These are phyloP conservation scores for Platysternon megacephalum DNA, from an alignment of 2,113 vertebrate genomes.

Conservation along the genomic window DNA sequence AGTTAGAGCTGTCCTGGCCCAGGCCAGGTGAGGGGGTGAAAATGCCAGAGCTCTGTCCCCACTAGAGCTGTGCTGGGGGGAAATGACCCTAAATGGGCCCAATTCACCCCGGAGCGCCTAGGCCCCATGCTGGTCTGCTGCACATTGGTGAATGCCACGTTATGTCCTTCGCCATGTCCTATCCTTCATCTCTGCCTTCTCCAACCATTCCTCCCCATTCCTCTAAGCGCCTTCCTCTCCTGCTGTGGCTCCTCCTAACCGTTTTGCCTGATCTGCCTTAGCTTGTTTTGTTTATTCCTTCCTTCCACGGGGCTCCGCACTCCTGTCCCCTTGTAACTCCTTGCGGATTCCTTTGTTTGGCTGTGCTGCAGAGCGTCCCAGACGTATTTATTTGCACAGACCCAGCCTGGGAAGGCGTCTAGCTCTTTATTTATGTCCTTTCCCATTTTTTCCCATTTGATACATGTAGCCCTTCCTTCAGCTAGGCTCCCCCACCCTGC, in stretches of 20 bases:
- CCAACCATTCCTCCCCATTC: background rate
- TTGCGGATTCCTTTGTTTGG: background rate
- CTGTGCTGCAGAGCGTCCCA: background rate
- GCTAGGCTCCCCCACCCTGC: background rate
- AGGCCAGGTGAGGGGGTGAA: background rate
- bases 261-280: background rate
- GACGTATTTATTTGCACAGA: background rate
- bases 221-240: background rate
- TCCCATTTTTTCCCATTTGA: background rate
- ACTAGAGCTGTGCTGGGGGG: background rate
- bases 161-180: background rate
- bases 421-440: background rate
- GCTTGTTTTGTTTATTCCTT: background rate
- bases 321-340: background rate
- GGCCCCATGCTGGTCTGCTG: background rate
- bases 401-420: background rate
- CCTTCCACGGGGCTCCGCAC: background rate
- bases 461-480: background rate
- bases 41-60: background rate
- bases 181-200: background rate
- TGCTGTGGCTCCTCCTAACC: background rate
- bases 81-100: background rate
- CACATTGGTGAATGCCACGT: background rate
- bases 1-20: background rate
- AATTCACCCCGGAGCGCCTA: background rate